A percentile compares a stretch with the other conserved stretches of the same genome.
Evolutionary conservation across 2,113 vertebrate genomes (phyloP).

Genomic region (Tragelaphus imberbis): DNA sequence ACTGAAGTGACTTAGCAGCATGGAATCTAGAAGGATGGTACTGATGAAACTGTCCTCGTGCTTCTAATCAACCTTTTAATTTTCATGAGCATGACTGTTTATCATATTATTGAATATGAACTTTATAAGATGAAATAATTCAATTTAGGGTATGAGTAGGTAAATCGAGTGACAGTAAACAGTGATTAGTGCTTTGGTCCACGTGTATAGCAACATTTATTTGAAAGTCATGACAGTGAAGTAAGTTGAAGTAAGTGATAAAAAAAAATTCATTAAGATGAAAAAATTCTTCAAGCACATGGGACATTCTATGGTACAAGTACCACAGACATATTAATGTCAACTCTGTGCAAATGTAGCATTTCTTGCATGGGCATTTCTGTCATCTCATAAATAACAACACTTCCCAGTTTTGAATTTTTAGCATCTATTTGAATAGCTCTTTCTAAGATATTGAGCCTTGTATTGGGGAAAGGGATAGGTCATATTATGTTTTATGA

Average conservation of each 20-base stretch:
- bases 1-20: too few relatives aligned
- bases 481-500: slow-evolving; percentile 15
- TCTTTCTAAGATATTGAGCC: slow-evolving; percentile 18
- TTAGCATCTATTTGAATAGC: slow-evolving; percentile 13
- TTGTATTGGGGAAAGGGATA: slow-evolving; percentile 18
- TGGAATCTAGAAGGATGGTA: background rate
- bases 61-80: background rate
- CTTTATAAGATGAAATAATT: slow-evolving; percentile 5
- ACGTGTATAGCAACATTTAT: slow-evolving; percentile 54
- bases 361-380: slow-evolving; percentile 62
- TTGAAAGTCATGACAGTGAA: slow-evolving; percentile 39
- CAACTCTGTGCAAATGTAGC: slow-evolving; percentile 60
- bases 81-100: slow-evolving; percentile 40
- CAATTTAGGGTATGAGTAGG: background rate
- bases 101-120: slow-evolving; percentile 32
- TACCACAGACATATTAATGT: slow-evolving; percentile 63
- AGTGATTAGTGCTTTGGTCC: slow-evolving; percentile 58
- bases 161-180: background rate
- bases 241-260: slow-evolving; percentile 57
- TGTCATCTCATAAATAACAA: slow-evolving; percentile 30
- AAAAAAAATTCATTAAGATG: slow-evolving; percentile 61
- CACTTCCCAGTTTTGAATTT: slow-evolving; percentile 24
- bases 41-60: background rate
- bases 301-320: slow-evolving; percentile 59
- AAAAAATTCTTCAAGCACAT: slow-evolving; percentile 57